Percentiles rank a stretch among this genome's conserved stretches.
phyloP scores from a whole-genome alignment of 2,888 invertebrate species.

The Hofmannophila pseudospretella region DNA sequence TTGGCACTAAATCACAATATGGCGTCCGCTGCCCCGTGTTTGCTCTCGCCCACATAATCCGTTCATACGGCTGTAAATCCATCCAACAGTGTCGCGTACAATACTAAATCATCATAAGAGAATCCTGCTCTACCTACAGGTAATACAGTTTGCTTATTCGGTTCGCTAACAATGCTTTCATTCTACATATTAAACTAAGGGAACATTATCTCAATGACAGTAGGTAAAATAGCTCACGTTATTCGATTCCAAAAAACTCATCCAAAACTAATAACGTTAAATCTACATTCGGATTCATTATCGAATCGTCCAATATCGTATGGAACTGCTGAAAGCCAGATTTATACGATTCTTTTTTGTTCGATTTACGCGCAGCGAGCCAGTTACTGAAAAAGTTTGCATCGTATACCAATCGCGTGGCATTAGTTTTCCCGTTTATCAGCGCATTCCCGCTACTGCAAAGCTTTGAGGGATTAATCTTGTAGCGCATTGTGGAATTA shows the following conservation, averaged over 20 bases:
- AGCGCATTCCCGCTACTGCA: conserved; percentile 54
- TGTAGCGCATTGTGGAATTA: conserved; percentile 46
- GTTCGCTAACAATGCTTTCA: conserved; percentile 44
- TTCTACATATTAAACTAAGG: not conserved
- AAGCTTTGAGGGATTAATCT: conserved; percentile 75
- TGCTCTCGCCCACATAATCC: conserved; percentile 78
- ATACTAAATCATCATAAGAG: conserved; percentile 77
- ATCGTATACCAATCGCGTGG: conserved; percentile 71
- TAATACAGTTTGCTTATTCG: conserved; percentile 20
- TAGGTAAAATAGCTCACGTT: conserved; percentile 1
- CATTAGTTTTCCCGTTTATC: conserved; percentile 73
- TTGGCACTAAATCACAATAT: conserved; percentile 71
- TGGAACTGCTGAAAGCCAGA: conserved; percentile 50
- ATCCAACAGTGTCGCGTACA: conserved; percentile 67
- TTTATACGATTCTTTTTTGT: conserved; percentile 62
- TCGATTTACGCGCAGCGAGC: conserved; percentile 52
- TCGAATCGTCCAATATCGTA: conserved; percentile 52
- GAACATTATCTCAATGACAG: not conserved
- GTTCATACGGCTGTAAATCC: conserved; percentile 76
- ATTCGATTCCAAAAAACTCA: conserved; percentile 21
- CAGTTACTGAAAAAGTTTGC: conserved; percentile 73
- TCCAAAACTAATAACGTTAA: conserved; percentile 37
- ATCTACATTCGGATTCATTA: conserved; percentile 59
- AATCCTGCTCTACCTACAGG: conserved; percentile 53
- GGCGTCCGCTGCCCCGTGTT: conserved; percentile 74